Percentiles rank a stretch among this genome's conserved stretches.
phyloP scores from a whole-genome alignment of 1,140 invertebrate species.

The Stegodyphus dumicola region DNA sequence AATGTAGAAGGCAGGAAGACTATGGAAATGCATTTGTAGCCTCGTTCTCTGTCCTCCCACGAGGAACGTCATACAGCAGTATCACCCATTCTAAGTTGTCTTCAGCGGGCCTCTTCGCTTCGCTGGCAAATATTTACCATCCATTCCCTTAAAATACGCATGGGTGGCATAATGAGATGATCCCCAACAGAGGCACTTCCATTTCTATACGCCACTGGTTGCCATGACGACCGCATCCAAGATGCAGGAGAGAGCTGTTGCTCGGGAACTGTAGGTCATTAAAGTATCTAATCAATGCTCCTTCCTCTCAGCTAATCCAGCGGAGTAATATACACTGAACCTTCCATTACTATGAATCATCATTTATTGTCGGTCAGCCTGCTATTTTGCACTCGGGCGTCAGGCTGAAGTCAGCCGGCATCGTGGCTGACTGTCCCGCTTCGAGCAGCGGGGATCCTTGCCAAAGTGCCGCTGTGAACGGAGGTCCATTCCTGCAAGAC shows the following conservation, averaged over 20 bases:
- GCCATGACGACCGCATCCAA: conserved; percentile 50
- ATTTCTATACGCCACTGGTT: conserved; percentile 1
- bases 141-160: too few relatives aligned
- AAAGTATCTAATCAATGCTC: conserved; percentile 58
- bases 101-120: too few relatives aligned
- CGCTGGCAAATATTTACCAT: too few relatives aligned
- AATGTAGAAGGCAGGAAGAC: too few relatives aligned
- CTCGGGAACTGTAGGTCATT: conserved; percentile 41
- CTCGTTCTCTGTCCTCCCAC: too few relatives aligned
- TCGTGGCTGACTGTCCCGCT: background rate
- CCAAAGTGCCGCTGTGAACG: too few relatives aligned
- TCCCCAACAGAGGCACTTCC: background rate
- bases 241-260: conserved; percentile 46
- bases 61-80: too few relatives aligned
- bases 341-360: conserved; percentile 54
- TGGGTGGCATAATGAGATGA: too few relatives aligned
- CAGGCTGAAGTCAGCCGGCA: background rate
- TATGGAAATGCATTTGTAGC: too few relatives aligned
- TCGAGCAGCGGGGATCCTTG: too few relatives aligned
- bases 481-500: too few relatives aligned
- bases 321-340: conserved; percentile 50
- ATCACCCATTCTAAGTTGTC: too few relatives aligned
- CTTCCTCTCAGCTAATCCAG: conserved; percentile 39
- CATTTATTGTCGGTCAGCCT: conserved; percentile 57
- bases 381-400: conserved; percentile 38